phyloP scores from a whole-genome alignment of 2,113 vertebrate genomes.

The Pelecanoides urinatrix region DNA sequence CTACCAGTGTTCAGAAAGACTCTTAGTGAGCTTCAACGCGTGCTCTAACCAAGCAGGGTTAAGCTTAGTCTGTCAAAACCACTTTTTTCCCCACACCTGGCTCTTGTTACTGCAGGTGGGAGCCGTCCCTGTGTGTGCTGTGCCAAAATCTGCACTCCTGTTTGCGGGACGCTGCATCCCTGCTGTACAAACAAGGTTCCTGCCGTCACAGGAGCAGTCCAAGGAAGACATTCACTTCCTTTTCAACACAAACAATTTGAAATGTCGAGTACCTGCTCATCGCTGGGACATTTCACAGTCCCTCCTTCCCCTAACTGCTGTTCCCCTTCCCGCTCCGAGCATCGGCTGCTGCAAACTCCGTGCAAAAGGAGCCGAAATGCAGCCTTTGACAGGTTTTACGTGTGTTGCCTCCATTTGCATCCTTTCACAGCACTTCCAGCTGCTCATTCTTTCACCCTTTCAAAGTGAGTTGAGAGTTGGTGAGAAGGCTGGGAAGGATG shows the following conservation, averaged over 20 bases:
- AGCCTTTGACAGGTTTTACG: background rate
- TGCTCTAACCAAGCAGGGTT: background rate
- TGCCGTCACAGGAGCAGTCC: background rate
- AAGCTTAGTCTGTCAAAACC: background rate
- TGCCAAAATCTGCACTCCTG: background rate
- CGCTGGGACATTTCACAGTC: slow-evolving; percentile 17
- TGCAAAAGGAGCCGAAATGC: slow-evolving; percentile 27
- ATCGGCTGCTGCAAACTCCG: background rate
- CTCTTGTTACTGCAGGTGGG: background rate
- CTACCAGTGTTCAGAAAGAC: background rate
- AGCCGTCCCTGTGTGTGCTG: background rate
- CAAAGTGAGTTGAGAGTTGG: background rate
- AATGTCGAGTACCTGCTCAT: slow-evolving; percentile 14
- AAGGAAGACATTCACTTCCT: background rate
- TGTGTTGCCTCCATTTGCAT: background rate
- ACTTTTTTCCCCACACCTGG: background rate
- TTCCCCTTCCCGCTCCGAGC: slow-evolving; percentile 6
- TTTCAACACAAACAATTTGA: background rate
- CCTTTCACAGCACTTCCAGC: background rate
- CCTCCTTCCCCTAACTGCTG: background rate
- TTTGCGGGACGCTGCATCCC: background rate
- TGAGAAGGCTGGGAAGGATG: background rate
- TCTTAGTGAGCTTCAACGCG: background rate
- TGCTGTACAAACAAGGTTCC: background rate
- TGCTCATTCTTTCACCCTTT: background rate